Evolutionary conservation across 2,888 invertebrate species (phyloP).

Genomic region (Leptopterna dolabrata): DNA sequence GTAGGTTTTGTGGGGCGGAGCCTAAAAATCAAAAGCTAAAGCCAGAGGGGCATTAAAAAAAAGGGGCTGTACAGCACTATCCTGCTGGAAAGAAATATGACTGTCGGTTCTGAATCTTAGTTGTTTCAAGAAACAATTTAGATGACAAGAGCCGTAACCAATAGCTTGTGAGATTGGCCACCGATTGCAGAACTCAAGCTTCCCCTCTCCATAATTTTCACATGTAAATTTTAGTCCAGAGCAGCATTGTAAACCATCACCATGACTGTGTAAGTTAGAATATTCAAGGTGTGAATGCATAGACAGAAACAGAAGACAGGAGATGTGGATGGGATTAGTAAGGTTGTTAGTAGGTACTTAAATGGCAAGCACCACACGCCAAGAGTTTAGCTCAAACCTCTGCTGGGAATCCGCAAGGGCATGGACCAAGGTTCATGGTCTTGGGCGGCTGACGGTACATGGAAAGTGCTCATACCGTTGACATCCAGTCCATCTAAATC

Average conservation of each 20-base stretch:
- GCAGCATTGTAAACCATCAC: neutral
- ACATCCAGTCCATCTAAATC: conserved; percentile 84
- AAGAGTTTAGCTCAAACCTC: conserved; percentile 39
- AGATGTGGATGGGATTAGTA: conserved; percentile 4
- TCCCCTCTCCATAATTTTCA: no score
- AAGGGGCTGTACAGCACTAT: no score
- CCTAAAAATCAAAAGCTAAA: no score
- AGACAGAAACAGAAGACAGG: conserved; percentile 46
- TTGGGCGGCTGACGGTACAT: conserved; percentile 58
- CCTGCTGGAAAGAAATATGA: no score
- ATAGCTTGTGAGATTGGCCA: no score
- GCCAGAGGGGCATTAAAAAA: no score
- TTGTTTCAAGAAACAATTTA: no score
- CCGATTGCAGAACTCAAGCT: no score
- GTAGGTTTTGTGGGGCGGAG: no score
- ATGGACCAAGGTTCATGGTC: conserved; percentile 57
- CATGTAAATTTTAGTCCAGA: neutral
- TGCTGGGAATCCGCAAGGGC: conserved; percentile 44
- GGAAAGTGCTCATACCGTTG: conserved; percentile 73
- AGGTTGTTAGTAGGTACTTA: conserved; percentile 35
- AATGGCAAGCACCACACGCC: conserved; percentile 57
- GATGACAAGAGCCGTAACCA: no score
- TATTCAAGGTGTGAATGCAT: neutral
- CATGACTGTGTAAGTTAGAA: neutral
- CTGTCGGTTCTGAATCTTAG: no score